Conservation (phyloP, 2,113 vertebrate genomes). For the Gadus macrocephalus region DNA sequence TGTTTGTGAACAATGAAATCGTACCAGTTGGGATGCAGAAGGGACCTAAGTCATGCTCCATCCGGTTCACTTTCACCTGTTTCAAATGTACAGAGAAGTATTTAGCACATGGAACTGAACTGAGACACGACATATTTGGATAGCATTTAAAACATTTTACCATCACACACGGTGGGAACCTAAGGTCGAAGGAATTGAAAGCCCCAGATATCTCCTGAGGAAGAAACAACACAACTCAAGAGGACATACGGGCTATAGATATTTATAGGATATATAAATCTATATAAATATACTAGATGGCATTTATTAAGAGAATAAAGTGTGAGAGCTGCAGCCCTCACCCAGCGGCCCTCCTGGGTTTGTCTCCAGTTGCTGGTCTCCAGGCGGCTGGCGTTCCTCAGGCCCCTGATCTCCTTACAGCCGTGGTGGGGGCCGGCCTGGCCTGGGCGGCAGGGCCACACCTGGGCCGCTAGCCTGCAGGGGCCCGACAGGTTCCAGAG, state of each 20-base stretch:
- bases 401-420: slow-evolving; percentile 46
- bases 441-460: slow-evolving; percentile 58
- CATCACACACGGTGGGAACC: slow-evolving; percentile 79
- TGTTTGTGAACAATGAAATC: slow-evolving; percentile 1
- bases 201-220: slow-evolving; percentile 42
- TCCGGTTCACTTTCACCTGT: slow-evolving; percentile 57
- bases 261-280: not conserved
- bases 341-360: slow-evolving; percentile 52
- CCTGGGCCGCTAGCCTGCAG: slow-evolving; percentile 62
- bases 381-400: slow-evolving; percentile 27
- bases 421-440: not conserved
- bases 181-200: slow-evolving; percentile 60
- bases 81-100: slow-evolving; percentile 9
- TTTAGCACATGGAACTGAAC: too few relatives aligned
- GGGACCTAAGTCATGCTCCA: slow-evolving; percentile 43
- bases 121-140: too few relatives aligned
- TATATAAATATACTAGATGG: not conserved
- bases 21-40: slow-evolving; percentile 39
- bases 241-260: not conserved
- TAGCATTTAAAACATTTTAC: slow-evolving; percentile 55
- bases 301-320: not conserved
- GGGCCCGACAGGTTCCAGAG: slow-evolving; percentile 68
- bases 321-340: slow-evolving; percentile 22
- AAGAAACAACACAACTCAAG: not conserved
- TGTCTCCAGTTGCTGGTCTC: slow-evolving; percentile 39